Percentiles rank a stretch among this genome's conserved stretches.
Conservation (phyloP, 2,888 invertebrate species). For the Prionchulus punctatus region DNA sequence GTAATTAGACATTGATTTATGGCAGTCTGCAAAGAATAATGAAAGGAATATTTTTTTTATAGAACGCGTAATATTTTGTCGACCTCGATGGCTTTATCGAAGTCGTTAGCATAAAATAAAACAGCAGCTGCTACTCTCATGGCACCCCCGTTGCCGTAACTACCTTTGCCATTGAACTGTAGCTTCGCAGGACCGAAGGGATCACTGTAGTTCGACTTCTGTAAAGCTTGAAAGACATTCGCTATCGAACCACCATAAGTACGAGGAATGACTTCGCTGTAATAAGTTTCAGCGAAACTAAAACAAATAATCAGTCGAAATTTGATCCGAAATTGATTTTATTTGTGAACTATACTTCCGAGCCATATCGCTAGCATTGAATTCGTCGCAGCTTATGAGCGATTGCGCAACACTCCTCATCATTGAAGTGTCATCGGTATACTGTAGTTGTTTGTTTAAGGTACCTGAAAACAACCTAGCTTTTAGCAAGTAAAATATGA, state of each 20-base stretch:
- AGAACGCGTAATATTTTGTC: background rate
- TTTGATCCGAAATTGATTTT: no score
- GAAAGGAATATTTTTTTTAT: no score
- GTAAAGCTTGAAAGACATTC: background rate
- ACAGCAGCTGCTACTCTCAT: background rate
- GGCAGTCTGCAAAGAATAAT: background rate
- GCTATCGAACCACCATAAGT: background rate
- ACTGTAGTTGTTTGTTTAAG: background rate
- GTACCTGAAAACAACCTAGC: no score
- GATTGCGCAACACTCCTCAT: background rate
- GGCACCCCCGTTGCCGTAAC: background rate
- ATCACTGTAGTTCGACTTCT: background rate
- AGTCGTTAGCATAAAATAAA: background rate
- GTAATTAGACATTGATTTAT: background rate
- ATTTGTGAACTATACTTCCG: background rate
- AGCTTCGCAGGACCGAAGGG: background rate
- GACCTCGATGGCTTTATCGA: background rate
- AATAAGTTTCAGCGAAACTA: background rate
- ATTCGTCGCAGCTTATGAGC: background rate
- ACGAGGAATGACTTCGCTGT: background rate
- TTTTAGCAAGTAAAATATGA: no score
- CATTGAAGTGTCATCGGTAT: background rate
- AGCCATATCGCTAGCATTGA: background rate
- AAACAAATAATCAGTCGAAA: background rate
- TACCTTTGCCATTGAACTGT: background rate